A percentile compares a stretch with the other conserved stretches of the same genome.
These are phyloP conservation scores for Oncopodura yosiiana DNA, from an alignment of 1,140 invertebrate species.

Conservation along the genomic window DNA sequence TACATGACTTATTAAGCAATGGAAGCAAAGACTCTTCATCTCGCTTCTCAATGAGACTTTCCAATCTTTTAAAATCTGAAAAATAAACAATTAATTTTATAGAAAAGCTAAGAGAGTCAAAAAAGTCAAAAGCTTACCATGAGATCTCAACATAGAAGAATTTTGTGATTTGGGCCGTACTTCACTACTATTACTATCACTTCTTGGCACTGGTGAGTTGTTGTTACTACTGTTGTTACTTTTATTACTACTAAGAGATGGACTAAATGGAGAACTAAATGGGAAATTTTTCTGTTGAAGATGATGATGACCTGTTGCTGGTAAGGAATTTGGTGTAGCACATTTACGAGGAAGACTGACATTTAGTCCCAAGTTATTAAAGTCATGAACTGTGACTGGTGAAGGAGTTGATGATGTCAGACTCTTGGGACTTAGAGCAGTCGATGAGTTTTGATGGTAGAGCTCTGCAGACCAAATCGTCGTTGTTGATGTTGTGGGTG, in stretches of 20 bases:
- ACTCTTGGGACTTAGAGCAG: conserved; percentile 29
- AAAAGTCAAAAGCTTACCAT: too few species aligned
- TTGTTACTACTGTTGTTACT: neutral
- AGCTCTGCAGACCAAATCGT: conserved; percentile 22
- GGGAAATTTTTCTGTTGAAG: conserved; percentile 2
- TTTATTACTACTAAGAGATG: conserved; percentile 1
- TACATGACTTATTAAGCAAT: neutral
- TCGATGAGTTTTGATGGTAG: conserved; percentile 20
- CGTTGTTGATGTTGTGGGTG: neutral
- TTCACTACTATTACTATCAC: neutral
- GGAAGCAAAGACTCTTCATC: conserved; percentile 14
- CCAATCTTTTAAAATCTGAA: conserved; percentile 32
- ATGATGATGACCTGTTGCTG: neutral
- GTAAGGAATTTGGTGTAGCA: conserved; percentile 20
- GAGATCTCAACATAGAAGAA: neutral
- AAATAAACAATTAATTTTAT: too few species aligned
- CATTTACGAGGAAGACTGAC: conserved; percentile 15
- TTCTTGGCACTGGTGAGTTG: neutral
- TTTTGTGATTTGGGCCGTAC: neutral
- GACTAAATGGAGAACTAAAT: conserved; percentile 20
- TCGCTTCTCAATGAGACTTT: conserved; percentile 32
- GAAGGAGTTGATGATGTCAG: conserved; percentile 33
- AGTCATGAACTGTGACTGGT: conserved; percentile 30
- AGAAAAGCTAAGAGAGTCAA: neutral
- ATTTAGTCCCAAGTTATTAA: conserved; percentile 8